Base-by-base conservation (phyloP, 2,888 invertebrate species). In the Phorcus lineatus region DNA sequence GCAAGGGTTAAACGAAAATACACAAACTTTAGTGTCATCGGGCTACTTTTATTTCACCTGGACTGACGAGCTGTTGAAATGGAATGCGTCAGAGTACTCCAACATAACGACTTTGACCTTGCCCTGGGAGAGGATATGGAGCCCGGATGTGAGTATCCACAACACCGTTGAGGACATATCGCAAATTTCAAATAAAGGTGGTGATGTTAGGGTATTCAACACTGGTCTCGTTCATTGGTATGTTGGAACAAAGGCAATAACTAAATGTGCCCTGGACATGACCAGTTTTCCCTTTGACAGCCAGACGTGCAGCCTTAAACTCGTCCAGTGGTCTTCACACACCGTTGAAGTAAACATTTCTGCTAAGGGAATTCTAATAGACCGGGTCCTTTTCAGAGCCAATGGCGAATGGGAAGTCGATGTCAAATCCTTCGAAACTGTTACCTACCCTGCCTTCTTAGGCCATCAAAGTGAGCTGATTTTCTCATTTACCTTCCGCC, bases 261-360 rank as follows among this genome's bases (percentile, higher is more conserved):
- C 76, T 6, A 53, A 53, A n/a, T 76, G 76, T 76, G 28, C 53
- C 7, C 16, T 76, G 54, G 54, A 76, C 17, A 31, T 76, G 36
- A 28, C 17, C 28, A 53, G 9, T 4, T 76, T 76, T 55, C 76
- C 76, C 17, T 76, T 76, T 76, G 76, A 76, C 54, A 54, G 54
- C 4, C 76, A 76, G 76, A 22, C 24, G 17, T 76, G 76, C 16
- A 54, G n/a, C 54, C n/a, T 76, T 4, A 53, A 53, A 6, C 54
- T 76, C 7, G 22, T 55, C 31, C 76, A 53, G n/a, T 76, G 76
- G 76, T 55, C 4, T 22, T 17, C 76, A 17, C 9, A 13, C 17
- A 31, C 17, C 17, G 11, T 0, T n/a, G 31, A 76, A 31, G 76
- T 76, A 0, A 54, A 76, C 22, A 54, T 76, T 4, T 28, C 70